These are phyloP conservation scores for Damaliscus lunatus DNA, from an alignment of 2,113 vertebrate species.

Conservation along the genomic window DNA sequence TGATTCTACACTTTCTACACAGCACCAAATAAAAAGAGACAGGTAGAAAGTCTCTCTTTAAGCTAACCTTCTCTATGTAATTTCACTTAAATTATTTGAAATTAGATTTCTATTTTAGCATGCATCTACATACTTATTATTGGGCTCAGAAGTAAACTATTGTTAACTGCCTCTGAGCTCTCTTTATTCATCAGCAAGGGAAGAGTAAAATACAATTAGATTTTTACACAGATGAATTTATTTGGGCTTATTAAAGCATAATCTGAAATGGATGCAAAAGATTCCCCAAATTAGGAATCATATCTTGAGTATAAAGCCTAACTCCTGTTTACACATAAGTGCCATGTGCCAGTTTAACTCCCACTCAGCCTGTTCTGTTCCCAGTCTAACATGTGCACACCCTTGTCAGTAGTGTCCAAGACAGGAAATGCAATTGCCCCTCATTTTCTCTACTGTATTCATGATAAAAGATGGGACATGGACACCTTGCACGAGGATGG, in stretches of 20 bases:
- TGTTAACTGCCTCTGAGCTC: slow-evolving; percentile 38
- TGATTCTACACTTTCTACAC: not conserved
- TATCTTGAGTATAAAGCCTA: not conserved
- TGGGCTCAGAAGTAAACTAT: slow-evolving; percentile 31
- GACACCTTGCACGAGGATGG: not conserved
- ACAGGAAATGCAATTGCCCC: not conserved
- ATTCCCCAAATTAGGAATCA: not conserved
- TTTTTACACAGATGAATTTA: slow-evolving; percentile 36
- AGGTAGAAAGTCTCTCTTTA: not conserved
- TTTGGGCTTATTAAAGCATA: slow-evolving; percentile 5
- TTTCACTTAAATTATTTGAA: slow-evolving; percentile 58
- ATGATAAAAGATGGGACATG: not conserved
- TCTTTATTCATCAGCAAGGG: slow-evolving; percentile 8
- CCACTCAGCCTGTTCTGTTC: not conserved
- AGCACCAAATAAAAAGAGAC: slow-evolving; percentile 7
- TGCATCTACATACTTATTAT: slow-evolving; percentile 19
- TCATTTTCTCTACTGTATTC: not conserved
- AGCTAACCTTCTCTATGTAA: slow-evolving; percentile 18
- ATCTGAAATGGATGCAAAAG: slow-evolving; percentile 29
- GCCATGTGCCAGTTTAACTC: not conserved
- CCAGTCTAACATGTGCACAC: not conserved
- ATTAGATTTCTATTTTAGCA: slow-evolving; percentile 40
- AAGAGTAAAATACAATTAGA: slow-evolving; percentile 43
- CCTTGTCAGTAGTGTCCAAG: not conserved
- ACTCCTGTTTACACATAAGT: not conserved